Conservation (phyloP, 2,888 invertebrate species). For the Oscheius sp. region DNA sequence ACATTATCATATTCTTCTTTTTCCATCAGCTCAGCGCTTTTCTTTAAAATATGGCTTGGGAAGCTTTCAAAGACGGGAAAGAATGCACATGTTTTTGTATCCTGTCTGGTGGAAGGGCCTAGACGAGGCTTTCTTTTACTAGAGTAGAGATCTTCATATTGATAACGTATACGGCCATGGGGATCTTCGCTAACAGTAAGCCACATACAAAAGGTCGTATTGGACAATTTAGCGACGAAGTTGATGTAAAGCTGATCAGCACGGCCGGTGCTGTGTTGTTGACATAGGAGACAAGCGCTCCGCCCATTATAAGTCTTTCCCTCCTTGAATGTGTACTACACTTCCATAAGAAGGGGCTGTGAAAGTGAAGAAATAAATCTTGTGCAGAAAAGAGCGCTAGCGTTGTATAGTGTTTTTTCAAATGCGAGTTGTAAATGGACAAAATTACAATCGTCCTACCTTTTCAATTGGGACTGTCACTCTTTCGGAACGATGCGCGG, state of each 20-base stretch:
- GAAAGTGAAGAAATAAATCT: too few relatives aligned
- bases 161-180: slow-evolving; percentile 54
- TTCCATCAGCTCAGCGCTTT: slow-evolving; percentile 6
- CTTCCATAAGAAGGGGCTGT: too few relatives aligned
- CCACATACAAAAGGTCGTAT: slow-evolving; percentile 43
- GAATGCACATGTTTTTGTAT: slow-evolving; percentile 39
- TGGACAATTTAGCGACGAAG: slow-evolving; percentile 16
- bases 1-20: slow-evolving; percentile 58
- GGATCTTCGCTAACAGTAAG: slow-evolving; percentile 60
- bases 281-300: slow-evolving; percentile 29
- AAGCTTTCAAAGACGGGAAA: slow-evolving; percentile 38
- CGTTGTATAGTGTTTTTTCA: too few relatives aligned
- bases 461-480: too few relatives aligned
- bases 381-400: too few relatives aligned
- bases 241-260: slow-evolving; percentile 36
- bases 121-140: slow-evolving; percentile 24
- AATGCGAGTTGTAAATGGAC: too few relatives aligned
- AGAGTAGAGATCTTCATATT: slow-evolving; percentile 44
- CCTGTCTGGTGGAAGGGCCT: too few relatives aligned
- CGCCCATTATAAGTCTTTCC: slow-evolving; percentile 11
- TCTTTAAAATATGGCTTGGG: background rate
- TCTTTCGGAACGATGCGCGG: too few relatives aligned
- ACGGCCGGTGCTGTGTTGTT: slow-evolving; percentile 26
- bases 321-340: too few relatives aligned
- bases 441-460: too few relatives aligned